Conservation (phyloP, 2,888 invertebrate species). For the Antitype chi region DNA sequence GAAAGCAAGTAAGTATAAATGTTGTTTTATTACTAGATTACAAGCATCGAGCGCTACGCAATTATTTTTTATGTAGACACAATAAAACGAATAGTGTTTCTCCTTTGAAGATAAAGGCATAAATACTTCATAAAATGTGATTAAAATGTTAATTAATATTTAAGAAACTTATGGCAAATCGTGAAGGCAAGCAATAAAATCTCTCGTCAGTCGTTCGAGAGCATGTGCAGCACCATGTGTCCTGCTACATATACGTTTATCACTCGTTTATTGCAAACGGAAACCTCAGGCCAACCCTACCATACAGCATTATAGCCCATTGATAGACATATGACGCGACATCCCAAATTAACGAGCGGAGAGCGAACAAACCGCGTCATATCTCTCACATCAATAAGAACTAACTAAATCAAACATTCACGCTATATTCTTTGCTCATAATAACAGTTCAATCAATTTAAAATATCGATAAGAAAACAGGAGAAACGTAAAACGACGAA, state of each 20-base stretch:
- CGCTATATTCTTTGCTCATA: slow-evolving; percentile 64
- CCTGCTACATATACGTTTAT: slow-evolving; percentile 73
- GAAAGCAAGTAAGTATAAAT: slow-evolving; percentile 38
- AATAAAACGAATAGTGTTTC: slow-evolving; percentile 51
- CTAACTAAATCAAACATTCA: slow-evolving; percentile 37
- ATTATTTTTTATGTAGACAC: slow-evolving; percentile 58
- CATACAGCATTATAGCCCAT: slow-evolving; percentile 75
- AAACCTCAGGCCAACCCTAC: slow-evolving; percentile 79
- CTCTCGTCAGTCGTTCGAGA: slow-evolving; percentile 75
- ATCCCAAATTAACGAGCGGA: slow-evolving; percentile 76
- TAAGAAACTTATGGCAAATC: slow-evolving; percentile 72
- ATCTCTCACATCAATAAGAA: slow-evolving; percentile 61
- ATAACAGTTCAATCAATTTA: slow-evolving; percentile 82
- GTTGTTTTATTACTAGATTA: slow-evolving; percentile 52
- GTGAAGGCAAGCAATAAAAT: slow-evolving; percentile 79
- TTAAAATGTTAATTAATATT: slow-evolving; percentile 66
- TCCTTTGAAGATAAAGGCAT: slow-evolving; percentile 59
- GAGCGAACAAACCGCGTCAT: slow-evolving; percentile 52
- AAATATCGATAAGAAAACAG: slow-evolving; percentile 81
- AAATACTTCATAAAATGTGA: slow-evolving; percentile 64
- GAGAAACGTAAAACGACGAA: slow-evolving; percentile 70
- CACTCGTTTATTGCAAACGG: slow-evolving; percentile 86
- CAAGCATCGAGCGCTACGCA: slow-evolving; percentile 30
- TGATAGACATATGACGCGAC: slow-evolving; percentile 85
- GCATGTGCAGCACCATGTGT: slow-evolving; percentile 75